Evolutionary conservation across 2,797 vertebrate genomes (phyloP).

Genomic region (Xiphorhynchus erythropygius): DNA sequence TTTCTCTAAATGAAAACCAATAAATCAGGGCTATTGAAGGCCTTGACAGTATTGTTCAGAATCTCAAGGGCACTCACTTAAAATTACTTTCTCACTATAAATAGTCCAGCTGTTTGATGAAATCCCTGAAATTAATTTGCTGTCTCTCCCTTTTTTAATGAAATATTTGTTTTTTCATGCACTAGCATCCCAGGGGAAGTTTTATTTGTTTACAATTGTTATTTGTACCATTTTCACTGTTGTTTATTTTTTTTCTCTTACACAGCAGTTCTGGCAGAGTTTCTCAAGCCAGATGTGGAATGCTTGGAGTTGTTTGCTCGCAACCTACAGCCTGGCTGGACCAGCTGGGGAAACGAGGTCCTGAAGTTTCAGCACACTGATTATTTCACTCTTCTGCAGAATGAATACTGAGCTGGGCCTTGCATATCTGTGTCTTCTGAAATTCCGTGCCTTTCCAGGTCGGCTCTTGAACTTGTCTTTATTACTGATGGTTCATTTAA

Average conservation of each 20-base stretch:
- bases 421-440: neutral
- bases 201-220: conserved; percentile 28
- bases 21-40: conserved; percentile 69
- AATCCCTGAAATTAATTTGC: conserved; percentile 75
- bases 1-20: conserved; percentile 71
- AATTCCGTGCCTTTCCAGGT: neutral
- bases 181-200: conserved; percentile 43
- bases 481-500: neutral
- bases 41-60: conserved; percentile 59
- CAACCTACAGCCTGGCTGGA: conserved; percentile 92
- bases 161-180: conserved; percentile 49
- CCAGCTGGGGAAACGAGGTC: conserved; percentile 98
- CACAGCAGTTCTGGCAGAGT: conserved; percentile 87
- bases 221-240: conserved; percentile 36
- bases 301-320: conserved; percentile 94
- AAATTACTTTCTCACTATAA: conserved; percentile 72
- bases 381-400: conserved; percentile 80
- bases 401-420: conserved; percentile 36
- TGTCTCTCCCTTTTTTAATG: conserved; percentile 54
- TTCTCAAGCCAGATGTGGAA: conserved; percentile 76
- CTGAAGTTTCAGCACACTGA: conserved; percentile 91
- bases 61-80: conserved; percentile 71
- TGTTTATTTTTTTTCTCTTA: neutral
- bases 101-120: conserved; percentile 70
- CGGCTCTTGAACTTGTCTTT: neutral